These are phyloP conservation scores for Plutella xylostella DNA, from an alignment of 2,888 invertebrate genomes.

Conservation along the genomic window DNA sequence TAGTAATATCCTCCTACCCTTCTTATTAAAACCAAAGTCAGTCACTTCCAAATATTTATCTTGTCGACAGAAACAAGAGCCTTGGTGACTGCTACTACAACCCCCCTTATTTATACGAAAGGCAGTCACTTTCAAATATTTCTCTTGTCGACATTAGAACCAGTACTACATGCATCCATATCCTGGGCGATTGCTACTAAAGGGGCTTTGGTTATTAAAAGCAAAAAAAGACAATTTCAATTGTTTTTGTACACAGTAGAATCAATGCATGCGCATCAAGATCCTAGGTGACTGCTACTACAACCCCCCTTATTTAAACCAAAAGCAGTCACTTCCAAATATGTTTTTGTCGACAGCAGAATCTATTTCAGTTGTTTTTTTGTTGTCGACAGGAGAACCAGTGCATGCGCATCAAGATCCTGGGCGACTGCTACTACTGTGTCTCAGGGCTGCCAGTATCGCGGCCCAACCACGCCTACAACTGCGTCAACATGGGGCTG, in stretches of 20 bases:
- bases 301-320: too few species aligned
- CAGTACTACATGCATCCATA: conserved; percentile 97
- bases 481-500: conserved; percentile 96
- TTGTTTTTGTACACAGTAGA: too few species aligned
- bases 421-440: conserved; percentile 97
- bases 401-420: conserved; percentile 95
- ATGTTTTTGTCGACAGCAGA: too few species aligned
- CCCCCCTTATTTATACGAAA: too few species aligned
- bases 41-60: too few species aligned
- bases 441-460: conserved; percentile 94
- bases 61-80: conserved; percentile 95
- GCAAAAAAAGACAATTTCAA: too few species aligned
- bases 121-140: too few species aligned
- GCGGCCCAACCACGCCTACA: conserved; percentile 92
- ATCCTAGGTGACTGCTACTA: conserved; percentile 97
- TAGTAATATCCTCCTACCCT: too few species aligned
- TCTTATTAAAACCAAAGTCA: too few species aligned
- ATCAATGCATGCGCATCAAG: conserved; percentile 96
- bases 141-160: too few species aligned
- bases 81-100: conserved; percentile 96
- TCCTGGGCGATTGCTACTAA: conserved; percentile 96
- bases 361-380: too few species aligned
- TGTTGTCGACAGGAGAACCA: conserved; percentile 83
- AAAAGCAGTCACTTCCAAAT: too few species aligned
- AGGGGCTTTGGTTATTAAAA: conserved; percentile 97